A percentile compares a stretch with the other conserved stretches of the same genome.
These are phyloP conservation scores for Philotrypesis tridentata DNA, from an alignment of 1,140 invertebrate genomes.

Conservation along the genomic window DNA sequence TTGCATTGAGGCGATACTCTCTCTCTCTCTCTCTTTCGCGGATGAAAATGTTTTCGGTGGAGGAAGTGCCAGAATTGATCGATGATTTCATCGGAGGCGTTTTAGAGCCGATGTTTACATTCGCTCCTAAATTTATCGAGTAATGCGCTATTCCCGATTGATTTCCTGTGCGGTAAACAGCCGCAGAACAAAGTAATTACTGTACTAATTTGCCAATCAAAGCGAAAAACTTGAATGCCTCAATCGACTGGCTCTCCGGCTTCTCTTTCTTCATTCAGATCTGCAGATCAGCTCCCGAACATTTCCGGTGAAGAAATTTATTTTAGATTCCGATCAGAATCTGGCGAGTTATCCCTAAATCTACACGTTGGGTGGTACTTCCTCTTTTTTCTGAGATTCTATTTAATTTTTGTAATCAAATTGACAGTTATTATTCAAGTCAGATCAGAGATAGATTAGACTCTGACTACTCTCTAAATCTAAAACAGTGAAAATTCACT, in stretches of 20 bases:
- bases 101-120: not conserved
- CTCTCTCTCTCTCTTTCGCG: no score
- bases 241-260: not conserved
- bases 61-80: not conserved
- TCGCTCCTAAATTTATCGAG: not conserved
- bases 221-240: not conserved
- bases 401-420: no score
- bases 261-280: not conserved
- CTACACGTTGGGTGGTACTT: no score
- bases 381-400: no score
- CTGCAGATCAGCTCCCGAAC: not conserved
- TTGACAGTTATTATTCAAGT: no score
- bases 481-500: no score
- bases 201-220: not conserved
- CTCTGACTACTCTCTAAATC: no score
- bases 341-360: no score
- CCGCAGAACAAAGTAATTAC: not conserved
- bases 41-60: not conserved
- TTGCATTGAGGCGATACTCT: no score
- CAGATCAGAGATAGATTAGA: no score
- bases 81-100: not conserved
- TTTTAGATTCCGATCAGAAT: no score
- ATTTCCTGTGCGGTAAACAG: not conserved
- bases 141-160: not conserved
- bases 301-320: no score